Conservation (phyloP, 1,140 invertebrate species). For the Penaeus indicus region DNA sequence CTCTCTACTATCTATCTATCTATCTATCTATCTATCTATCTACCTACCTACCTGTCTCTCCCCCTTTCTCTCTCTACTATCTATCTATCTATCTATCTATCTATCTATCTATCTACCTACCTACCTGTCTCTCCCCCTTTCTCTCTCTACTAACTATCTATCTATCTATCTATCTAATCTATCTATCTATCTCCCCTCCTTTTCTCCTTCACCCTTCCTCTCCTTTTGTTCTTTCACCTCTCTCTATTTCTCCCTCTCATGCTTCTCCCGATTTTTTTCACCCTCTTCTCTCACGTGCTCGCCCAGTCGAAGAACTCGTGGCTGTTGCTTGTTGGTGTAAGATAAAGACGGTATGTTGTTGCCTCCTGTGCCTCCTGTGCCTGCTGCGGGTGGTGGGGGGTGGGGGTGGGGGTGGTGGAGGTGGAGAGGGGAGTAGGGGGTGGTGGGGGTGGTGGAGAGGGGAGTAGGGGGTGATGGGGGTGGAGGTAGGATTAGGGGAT, state of each 20-base stretch:
- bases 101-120: background rate
- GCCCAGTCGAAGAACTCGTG: too few relatives aligned
- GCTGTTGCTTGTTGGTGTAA: too few relatives aligned
- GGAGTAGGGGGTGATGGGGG: background rate
- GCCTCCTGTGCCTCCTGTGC: too few relatives aligned
- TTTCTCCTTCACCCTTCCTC: background rate
- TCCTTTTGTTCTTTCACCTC: background rate
- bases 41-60: background rate
- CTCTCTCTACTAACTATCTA: background rate
- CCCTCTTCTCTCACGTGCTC: background rate
- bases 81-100: slow-evolving; percentile 4
- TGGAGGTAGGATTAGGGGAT: too few relatives aligned
- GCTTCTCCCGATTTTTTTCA: background rate
- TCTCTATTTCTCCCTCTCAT: background rate
- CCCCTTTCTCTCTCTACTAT: background rate
- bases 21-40: too few relatives aligned
- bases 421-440: too few relatives aligned
- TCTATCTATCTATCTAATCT: too few relatives aligned
- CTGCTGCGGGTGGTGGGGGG: too few relatives aligned
- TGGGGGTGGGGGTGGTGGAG: too few relatives aligned
- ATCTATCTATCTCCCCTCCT: background rate
- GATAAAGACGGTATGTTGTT: too few relatives aligned
- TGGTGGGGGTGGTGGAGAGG: too few relatives aligned
- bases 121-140: background rate
- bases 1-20: too few relatives aligned